Percentiles rank a stretch among this genome's conserved stretches.
These are phyloP conservation scores for Drosophila athabasca DNA, from an alignment of 1,140 invertebrate genomes.

Conservation along the genomic window DNA sequence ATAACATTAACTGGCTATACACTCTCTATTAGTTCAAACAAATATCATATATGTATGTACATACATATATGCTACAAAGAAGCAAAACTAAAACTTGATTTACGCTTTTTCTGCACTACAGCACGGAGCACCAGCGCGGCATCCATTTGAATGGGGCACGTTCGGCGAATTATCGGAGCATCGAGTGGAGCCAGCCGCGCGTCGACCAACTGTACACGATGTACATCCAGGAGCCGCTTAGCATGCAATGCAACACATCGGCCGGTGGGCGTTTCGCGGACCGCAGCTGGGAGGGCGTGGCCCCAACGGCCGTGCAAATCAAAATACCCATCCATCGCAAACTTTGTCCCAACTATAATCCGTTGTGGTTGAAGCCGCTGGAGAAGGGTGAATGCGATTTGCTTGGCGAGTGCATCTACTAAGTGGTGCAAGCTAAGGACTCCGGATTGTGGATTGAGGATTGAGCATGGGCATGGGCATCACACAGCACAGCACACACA, in stretches of 20 bases:
- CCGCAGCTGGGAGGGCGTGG: slow-evolving; percentile 76
- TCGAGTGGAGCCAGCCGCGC: slow-evolving; percentile 93
- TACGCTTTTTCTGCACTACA: slow-evolving; percentile 8
- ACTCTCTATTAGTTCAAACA: too few relatives aligned
- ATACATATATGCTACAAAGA: background rate
- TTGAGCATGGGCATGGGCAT: slow-evolving; percentile 35
- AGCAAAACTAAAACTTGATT: background rate
- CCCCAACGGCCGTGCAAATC: slow-evolving; percentile 76
- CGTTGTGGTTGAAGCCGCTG: slow-evolving; percentile 78
- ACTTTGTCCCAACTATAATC: slow-evolving; percentile 83
- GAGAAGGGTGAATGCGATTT: slow-evolving; percentile 82
- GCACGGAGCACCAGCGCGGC: slow-evolving; percentile 84
- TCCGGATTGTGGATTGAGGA: background rate
- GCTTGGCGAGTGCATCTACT: slow-evolving; percentile 83
- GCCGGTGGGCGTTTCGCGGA: slow-evolving; percentile 90
- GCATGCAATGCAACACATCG: slow-evolving; percentile 98
- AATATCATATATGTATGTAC: too few relatives aligned
- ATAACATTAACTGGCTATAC: too few relatives aligned
- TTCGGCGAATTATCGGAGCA: slow-evolving; percentile 91
- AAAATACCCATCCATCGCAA: slow-evolving; percentile 81
- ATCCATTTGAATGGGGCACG: slow-evolving; percentile 82
- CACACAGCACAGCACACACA: slow-evolving; percentile 17
- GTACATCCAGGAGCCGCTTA: slow-evolving; percentile 93
- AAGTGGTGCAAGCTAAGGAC: slow-evolving; percentile 19
- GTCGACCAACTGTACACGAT: slow-evolving; percentile 89